phyloP scores from a whole-genome alignment of 2,113 vertebrate genomes.

The Ibidorhyncha struthersii region DNA sequence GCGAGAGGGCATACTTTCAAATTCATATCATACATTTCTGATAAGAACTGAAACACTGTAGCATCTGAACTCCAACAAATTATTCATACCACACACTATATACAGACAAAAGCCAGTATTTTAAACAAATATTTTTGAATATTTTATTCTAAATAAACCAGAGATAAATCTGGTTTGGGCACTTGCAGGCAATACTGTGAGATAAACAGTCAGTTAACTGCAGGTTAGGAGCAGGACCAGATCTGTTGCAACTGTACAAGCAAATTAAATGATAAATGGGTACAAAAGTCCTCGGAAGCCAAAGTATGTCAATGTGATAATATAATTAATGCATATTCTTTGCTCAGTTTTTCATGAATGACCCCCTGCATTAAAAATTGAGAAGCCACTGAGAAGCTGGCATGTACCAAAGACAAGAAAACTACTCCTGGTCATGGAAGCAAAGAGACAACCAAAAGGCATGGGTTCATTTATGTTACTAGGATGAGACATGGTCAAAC shows the following conservation, averaged over 20 bases:
- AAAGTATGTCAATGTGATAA: background rate
- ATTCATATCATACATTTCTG: slow-evolving; percentile 48
- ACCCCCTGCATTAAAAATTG: background rate
- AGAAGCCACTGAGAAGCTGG: background rate
- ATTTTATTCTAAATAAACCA: slow-evolving; percentile 33
- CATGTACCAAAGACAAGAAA: background rate
- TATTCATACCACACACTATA: slow-evolving; percentile 31
- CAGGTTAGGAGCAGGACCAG: background rate
- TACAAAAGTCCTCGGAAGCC: background rate
- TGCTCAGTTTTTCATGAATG: background rate
- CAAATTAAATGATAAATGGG: slow-evolving; percentile 1
- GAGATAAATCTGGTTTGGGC: background rate
- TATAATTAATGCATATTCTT: slow-evolving; percentile 33
- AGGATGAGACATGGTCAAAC: background rate
- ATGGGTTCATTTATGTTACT: background rate
- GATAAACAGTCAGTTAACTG: background rate
- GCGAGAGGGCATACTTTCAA: slow-evolving; percentile 42
- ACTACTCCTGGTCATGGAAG: background rate
- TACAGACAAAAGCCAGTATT: slow-evolving; percentile 25
- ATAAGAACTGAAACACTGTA: slow-evolving; percentile 30
- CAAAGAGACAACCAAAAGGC: background rate
- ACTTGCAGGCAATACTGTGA: background rate
- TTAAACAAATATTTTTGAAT: slow-evolving; percentile 50
- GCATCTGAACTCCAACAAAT: slow-evolving; percentile 50
- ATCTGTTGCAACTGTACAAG: background rate